Evolutionary conservation across 2,797 vertebrate species (phyloP), one percentile per base, ranked within the genome.

Genomic region (Onychomys leucogaster): DNA sequence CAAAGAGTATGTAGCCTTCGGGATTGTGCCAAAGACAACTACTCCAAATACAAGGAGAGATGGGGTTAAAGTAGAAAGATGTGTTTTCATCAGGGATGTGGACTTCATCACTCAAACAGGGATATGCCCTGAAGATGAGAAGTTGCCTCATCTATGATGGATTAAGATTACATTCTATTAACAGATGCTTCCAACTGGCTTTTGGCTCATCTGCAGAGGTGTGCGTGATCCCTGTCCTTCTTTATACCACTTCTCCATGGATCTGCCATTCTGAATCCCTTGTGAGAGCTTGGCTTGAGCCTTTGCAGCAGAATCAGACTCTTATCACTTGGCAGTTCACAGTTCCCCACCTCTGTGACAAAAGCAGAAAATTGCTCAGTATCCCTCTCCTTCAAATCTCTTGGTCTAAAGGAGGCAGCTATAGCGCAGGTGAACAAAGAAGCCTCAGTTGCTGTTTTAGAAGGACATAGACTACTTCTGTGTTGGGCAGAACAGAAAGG

Each of bases 231-330:
- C 4, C 34, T 19, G 0, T 3, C n/a, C 19, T 25, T 14, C 32
- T 95, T 85, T 49, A 16, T 69, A 17, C 6, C 3, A 49, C 14
- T 82, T 94, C 1, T 61, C 23, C 29, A 16, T 25, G 61, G 9
- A 55, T 29, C 25, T 43, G 10, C 4, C 1, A 34, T 0, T 7
- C 0, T 1, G 13, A 1, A 14, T 32, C 11, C 3, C 17, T 82
- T 87, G 46, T 32, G 61, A 27, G 37, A 89, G 80, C 29, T 10
- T 16, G 63, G 8, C 13, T 49, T 41, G 25, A 67, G 17, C 0
- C 2, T 3, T 92, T 77, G 85, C 32, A 34, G 17, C 71, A 49
- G 17, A 59, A 3, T 8, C 5, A n/a, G 19, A 29, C 10, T 89
- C 34, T 94, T 49, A 23, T 55, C 8, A 65, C 52, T 59, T 21